phyloP scores from a whole-genome alignment of 1,140 invertebrate species.

The Leptonema lineaticorne region DNA sequence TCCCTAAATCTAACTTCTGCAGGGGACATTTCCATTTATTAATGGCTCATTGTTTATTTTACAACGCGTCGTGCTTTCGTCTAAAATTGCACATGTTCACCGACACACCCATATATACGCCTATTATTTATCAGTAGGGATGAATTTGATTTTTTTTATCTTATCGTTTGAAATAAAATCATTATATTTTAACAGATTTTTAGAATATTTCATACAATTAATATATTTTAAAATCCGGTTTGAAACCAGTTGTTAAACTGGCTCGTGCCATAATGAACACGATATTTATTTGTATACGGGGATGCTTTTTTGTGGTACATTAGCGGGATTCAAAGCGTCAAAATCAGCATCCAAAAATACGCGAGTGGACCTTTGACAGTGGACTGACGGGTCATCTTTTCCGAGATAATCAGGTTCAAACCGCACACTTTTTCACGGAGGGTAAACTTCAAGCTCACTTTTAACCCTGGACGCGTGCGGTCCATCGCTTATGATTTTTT shows the following conservation, averaged over 20 bases:
- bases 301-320: constrained; percentile 29
- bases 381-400: constrained; percentile 20
- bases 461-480: constrained; percentile 35
- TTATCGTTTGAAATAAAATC: no score
- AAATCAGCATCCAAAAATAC: no score
- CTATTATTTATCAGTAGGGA: neutral
- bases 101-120: neutral
- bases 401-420: constrained; percentile 32
- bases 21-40: constrained; percentile 39
- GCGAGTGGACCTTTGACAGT: constrained; percentile 23
- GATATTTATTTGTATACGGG: constrained; percentile 22
- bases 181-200: no score
- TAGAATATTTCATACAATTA: no score
- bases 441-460: constrained; percentile 20
- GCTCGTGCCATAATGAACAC: neutral
- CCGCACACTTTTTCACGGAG: constrained; percentile 28
- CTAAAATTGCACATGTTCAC: neutral
- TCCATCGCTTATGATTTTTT: constrained; percentile 1
- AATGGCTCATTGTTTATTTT: constrained; percentile 41
- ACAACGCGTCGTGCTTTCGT: constrained; percentile 5
- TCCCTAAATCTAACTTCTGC: constrained; percentile 20
- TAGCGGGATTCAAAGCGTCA: constrained; percentile 39
- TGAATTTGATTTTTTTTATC: neutral
- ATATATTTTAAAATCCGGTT: no score
- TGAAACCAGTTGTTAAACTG: constrained; percentile 27